A percentile compares a stretch with the other conserved stretches of the same genome.
phyloP scores from a whole-genome alignment of 1,140 invertebrate species.

The Drosophila bipectinata region DNA sequence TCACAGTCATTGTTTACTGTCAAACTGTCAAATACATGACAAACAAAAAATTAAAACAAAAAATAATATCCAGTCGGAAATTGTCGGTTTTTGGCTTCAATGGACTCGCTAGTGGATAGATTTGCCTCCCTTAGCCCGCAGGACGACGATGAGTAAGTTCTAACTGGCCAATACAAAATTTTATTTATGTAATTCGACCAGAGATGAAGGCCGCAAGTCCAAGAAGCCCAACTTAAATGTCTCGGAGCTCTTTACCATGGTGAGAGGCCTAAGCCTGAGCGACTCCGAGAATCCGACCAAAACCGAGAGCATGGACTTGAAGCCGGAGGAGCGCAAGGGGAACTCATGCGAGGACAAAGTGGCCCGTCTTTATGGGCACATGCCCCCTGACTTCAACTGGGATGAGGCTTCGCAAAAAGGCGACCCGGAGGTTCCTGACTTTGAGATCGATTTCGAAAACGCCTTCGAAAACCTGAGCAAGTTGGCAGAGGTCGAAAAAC shows the following conservation, averaged over 20 bases:
- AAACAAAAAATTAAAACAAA: not conserved
- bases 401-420: slow-evolving; percentile 5
- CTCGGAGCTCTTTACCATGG: not conserved
- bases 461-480: slow-evolving; percentile 48
- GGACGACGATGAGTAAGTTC: not conserved
- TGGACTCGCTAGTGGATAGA: not conserved
- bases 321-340: not conserved
- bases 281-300: not conserved
- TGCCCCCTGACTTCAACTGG: slow-evolving; percentile 5
- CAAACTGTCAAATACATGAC: not conserved
- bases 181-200: not conserved
- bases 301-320: not conserved
- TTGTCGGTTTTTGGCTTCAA: not conserved
- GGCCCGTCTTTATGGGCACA: not conserved
- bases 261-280: not conserved
- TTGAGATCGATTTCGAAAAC: slow-evolving; percentile 50
- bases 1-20: not conserved
- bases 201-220: not conserved
- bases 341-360: not conserved
- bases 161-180: not conserved
- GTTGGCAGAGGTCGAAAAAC: slow-evolving; percentile 36
- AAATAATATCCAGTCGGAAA: not conserved
- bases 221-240: not conserved
- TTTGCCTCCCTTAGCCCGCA: not conserved
- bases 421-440: slow-evolving; percentile 2